Conservation (phyloP, 1,140 invertebrate species). For the Cyrtorhinus lividipennis region DNA sequence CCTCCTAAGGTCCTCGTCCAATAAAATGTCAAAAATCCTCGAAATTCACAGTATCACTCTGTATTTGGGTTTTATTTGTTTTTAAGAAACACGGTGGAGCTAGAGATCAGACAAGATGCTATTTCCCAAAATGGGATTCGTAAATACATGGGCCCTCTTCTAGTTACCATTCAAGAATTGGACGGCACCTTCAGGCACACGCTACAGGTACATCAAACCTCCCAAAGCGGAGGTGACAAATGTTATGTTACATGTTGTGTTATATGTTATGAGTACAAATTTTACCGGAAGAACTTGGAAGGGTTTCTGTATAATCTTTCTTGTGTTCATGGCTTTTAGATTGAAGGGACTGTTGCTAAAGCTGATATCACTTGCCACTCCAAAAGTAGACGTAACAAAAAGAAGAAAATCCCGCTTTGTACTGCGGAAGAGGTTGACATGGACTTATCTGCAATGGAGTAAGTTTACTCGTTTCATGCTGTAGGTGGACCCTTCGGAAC, state of each 20-base stretch:
- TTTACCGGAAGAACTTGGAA: too few relatives aligned
- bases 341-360: conserved; percentile 90
- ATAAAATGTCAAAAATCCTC: too few relatives aligned
- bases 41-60: too few relatives aligned
- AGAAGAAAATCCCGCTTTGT: conserved; percentile 96
- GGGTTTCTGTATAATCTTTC: too few relatives aligned
- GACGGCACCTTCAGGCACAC: conserved; percentile 97
- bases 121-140: conserved; percentile 62
- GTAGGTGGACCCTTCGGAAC: too few relatives aligned
- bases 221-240: too few relatives aligned
- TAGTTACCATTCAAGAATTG: conserved; percentile 88
- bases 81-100: conserved; percentile 94
- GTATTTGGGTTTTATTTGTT: too few relatives aligned
- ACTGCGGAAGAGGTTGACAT: conserved; percentile 98
- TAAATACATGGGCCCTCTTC: conserved; percentile 82
- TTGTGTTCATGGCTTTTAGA: conserved; percentile 30
- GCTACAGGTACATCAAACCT: conserved; percentile 43
- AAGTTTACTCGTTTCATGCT: too few relatives aligned
- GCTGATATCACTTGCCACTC: conserved; percentile 98
- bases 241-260: too few relatives aligned
- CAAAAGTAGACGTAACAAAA: conserved; percentile 91
- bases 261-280: too few relatives aligned
- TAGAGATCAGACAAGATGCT: conserved; percentile 87
- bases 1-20: too few relatives aligned
- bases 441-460: conserved; percentile 95